phyloP scores from a whole-genome alignment of 2,113 vertebrate species.

The Pelodiscus sinensis region DNA sequence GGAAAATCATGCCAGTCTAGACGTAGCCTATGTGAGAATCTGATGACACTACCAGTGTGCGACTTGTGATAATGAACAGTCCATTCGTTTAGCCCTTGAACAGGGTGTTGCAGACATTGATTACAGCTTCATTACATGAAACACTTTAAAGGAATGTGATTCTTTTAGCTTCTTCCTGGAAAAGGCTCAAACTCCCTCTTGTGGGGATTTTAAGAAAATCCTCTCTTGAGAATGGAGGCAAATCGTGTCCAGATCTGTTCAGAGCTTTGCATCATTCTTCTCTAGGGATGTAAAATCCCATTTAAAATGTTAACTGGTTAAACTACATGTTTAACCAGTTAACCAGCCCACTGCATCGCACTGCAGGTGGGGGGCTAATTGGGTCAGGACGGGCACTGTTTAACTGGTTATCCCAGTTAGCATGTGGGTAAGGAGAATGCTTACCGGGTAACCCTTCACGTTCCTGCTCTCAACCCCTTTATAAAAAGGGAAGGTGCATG shows the following conservation, averaged over 20 bases:
- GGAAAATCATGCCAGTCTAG: too few relatives aligned
- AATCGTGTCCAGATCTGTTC: background rate
- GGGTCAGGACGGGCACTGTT: too few relatives aligned
- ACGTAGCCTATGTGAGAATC: background rate
- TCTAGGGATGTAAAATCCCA: too few relatives aligned
- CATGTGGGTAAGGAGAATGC: too few relatives aligned
- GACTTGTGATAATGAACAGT: fast-evolving
- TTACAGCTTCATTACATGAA: fast-evolving
- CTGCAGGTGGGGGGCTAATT: too few relatives aligned
- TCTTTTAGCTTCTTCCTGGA: background rate
- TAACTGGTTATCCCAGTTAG: too few relatives aligned
- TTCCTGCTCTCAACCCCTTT: background rate
- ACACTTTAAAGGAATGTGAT: background rate
- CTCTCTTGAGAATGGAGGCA: background rate
- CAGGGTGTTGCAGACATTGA: background rate
- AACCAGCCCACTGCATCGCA: too few relatives aligned
- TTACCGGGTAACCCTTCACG: too few relatives aligned
- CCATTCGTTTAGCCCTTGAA: background rate
- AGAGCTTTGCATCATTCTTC: background rate
- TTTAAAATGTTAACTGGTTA: too few relatives aligned
- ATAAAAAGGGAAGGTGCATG: background rate
- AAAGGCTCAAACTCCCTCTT: slow-evolving; percentile 68
- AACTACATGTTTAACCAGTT: too few relatives aligned
- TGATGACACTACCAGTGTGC: background rate
- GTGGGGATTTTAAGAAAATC: slow-evolving; percentile 16